Evolutionary conservation across 2,888 invertebrate genomes (phyloP), one percentile per base, ranked within the genome.

Genomic region (Nomada ruficornis): DNA sequence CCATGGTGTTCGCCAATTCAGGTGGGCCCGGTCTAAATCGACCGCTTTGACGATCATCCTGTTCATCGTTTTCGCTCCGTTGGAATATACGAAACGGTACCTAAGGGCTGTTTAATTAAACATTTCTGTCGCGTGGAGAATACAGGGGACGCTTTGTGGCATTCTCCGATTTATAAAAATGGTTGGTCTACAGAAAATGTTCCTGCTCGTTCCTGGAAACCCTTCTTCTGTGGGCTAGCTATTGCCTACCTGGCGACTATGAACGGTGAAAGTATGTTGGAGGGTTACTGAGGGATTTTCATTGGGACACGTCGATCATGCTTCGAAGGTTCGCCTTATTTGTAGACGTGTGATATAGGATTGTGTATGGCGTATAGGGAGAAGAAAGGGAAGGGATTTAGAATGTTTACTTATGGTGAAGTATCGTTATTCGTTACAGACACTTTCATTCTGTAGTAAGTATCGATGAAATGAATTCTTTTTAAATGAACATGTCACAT

Each of bases 51-150:
- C 57, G 23, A 20, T 57, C 20, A n/a, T 36, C 36, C 54, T 50
- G 67, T 63, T 64, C 67, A 71, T 78, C 42, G 64, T 72, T 64
- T 69, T 75, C 78, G 77, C 65, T 42, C 64, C 75, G 62, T 72
- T 75, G 54, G 77, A 74, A 72, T 50, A 80, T 65, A 47, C 59
- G 70, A 69, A 54, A 64, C 70, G 55, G 23, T 42, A 13, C 57
- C 78, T 67, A 63, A 65, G 59, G 82, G 80, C 76, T 78, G 83
- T 86, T 89, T 87, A 88, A 89, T 89, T 89, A 87, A 87, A 87
- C 87, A 86, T 80, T 87, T 78, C 71, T 62, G 52, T 57, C 67
- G 9, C 60, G 57, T 13, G 52, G 36, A 23, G 36, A 54, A 52
- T 59, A 47, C 4, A n/a, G 78, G 76, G 42, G 47, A 62, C 20